A percentile compares a stretch with the other conserved stretches of the same genome.
These are phyloP conservation scores for Neolamprologus modestus DNA, from an alignment of 2,113 vertebrate genomes.

Conservation along the genomic window DNA sequence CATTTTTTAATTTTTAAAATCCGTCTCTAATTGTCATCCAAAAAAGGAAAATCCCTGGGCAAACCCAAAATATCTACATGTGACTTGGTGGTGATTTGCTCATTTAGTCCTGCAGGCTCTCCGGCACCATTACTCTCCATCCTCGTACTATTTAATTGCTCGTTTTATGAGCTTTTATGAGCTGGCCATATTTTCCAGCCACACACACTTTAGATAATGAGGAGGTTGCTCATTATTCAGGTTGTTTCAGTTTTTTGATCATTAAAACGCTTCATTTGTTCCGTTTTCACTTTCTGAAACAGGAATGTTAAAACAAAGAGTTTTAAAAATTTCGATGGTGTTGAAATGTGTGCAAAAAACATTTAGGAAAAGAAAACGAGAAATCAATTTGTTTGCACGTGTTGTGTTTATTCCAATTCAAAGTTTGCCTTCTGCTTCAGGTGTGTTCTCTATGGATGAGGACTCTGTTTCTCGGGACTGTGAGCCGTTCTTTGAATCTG, in stretches of 20 bases:
- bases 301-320: fast-evolving
- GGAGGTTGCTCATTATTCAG: neutral
- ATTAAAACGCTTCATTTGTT: neutral
- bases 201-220: too few species aligned
- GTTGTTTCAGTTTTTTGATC: neutral
- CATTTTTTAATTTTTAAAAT: fast-evolving
- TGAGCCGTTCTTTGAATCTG: constrained; percentile 82
- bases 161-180: neutral
- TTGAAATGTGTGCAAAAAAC: neutral
- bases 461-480: constrained; percentile 82
- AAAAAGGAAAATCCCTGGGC: neutral
- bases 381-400: fast-evolving
- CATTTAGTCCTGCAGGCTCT: neutral
- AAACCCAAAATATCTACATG: neutral
- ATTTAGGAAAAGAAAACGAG: neutral
- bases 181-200: neutral
- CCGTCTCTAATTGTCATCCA: fast-evolving
- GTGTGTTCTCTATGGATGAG: constrained; percentile 90
- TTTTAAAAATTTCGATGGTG: neutral
- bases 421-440: constrained; percentile 43
- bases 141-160: neutral
- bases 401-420: neutral
- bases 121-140: neutral
- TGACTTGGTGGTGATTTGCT: neutral
- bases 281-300: neutral